Base-by-base conservation (phyloP, 1,140 invertebrate species). In the Drosophila insularis region DNA sequence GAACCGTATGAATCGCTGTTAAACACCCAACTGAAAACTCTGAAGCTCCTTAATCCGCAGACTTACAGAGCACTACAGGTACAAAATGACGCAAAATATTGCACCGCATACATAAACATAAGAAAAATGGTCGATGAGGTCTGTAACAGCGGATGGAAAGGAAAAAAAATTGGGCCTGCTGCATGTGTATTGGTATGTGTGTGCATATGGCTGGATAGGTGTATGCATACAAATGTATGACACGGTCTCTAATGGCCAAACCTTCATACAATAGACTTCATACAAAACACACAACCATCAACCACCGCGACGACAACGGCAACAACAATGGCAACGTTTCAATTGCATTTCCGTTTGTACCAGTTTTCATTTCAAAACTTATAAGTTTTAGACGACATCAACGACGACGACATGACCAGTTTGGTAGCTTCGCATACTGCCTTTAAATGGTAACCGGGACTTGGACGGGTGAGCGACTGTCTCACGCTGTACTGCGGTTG, bases 361-460 rank as follows among this genome's bases (percentile, higher is more conserved):
- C 71, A 89, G 84, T 89, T 89, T 89, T 89, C 84, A 80, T 89
- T 89, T 89, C 84, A 89, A 89, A 89, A 89, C 85, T 89, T 85
- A 89, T 89, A 89, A 89, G 84, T 89, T 89, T 87, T 66, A 73
- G 82, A 81, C 74, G 80, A 50, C 73, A 39, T 32, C 65, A 43
- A 68, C 70, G 40, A 68, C 46, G 19, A 5, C 58, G 73, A 89
- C 80, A 85, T 89, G 84, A 89, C 84, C 84, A 89, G 76, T 68
- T 76, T 71, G 62, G 35, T 77, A 69, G 68, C 63, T 61, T 35
- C 23, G 19, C 32, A 27, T 21, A 13, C 54, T 23, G 32, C 59
- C 68, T 72, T 68, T 65, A 63, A 46, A 35, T 71, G 50, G 63
- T 63, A 64, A 70, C 70, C 71, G 23, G 65, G 40, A 59, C 23